phyloP scores from a whole-genome alignment of 2,113 vertebrate species.

The Hippoglossus stenolepis region DNA sequence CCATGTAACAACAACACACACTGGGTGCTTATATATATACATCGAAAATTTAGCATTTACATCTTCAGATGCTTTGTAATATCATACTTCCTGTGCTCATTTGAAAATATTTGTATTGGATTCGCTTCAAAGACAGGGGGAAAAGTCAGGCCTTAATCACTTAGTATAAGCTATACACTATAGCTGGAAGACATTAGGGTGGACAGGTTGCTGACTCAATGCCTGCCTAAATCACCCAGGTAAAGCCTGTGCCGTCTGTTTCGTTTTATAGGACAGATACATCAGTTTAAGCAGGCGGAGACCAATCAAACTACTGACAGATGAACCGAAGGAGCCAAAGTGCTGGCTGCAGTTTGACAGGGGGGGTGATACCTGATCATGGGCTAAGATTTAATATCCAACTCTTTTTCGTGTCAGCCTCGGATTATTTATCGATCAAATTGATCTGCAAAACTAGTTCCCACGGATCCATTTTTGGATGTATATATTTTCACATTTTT shows the following conservation, averaged over 20 bases:
- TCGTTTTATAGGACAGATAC: conserved; percentile 46
- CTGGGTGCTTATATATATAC: no score
- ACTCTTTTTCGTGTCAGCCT: conserved; percentile 4
- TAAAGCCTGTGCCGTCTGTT: conserved; percentile 52
- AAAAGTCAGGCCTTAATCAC: background rate
- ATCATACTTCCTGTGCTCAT: background rate
- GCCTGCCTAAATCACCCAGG: conserved; percentile 56
- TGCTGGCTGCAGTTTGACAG: conserved; percentile 21
- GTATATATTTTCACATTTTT: no score
- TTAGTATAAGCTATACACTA: conserved; percentile 18
- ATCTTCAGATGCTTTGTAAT: no score
- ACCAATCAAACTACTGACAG: conserved; percentile 36
- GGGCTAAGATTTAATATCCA: conserved; percentile 26
- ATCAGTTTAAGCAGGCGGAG: conserved; percentile 45
- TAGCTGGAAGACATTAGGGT: conserved; percentile 39
- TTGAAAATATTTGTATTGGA: background rate
- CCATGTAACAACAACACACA: no score
- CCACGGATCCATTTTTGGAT: background rate
- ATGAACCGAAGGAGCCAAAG: conserved; percentile 20
- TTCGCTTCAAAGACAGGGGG: background rate
- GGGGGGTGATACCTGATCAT: conserved; percentile 30
- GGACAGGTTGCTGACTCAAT: conserved; percentile 58
- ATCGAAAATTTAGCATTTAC: no score
- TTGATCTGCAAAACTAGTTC: conserved; percentile 15
- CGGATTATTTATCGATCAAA: conserved; percentile 28